Base-by-base conservation (phyloP, 2,797 vertebrate genomes). In the Otus scops region DNA sequence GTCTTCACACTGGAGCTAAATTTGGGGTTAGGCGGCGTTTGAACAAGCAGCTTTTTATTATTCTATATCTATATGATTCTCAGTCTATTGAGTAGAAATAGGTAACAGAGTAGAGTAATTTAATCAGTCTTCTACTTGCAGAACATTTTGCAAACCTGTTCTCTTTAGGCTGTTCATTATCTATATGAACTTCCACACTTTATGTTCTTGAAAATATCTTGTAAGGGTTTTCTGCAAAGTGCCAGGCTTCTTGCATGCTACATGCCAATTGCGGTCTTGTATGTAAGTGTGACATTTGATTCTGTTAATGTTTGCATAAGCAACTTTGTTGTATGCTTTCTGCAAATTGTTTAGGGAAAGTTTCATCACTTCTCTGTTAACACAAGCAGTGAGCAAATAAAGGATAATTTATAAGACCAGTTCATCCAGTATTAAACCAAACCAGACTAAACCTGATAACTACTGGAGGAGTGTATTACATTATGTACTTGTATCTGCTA, bases 31-130 rank as follows among this genome's bases (percentile, higher is more conserved):
- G 57, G 32, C 74, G 81, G 13, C n/a, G 11, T 27, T 59, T 74
- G 57, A 63, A 6, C 39, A 60, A 70, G 47, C 50, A 81, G 14
- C 4, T 38, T 84, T 92, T 84, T 23, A 23, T 50, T 69, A 6
- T 22, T 64, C n/a, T 50, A 0, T 20, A 8, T 39, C 32, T 81
- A 3, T 51, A 0, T 26, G 30, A 48, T 74, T 74, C 43, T 87
- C 38, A 48, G 23, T 28, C 76, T 70, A 1, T 54, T 70, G 21
- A 11, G 9, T 8, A 67, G 20, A 53, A 73, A 39, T 7, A 24
- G 21, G 32, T 43, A 51, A 24, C 56, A 70, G 60, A 71, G 28
- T 3, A 3, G 67, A 75, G 30, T 70, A 15, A 32, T 65, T 79
- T 48, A 32, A 36, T 45, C 36, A 41, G 8, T 2, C 30, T 61